These are phyloP conservation scores for Pseudorhombus dupliciocellatus DNA, from an alignment of 2,113 vertebrate genomes.

Conservation along the genomic window DNA sequence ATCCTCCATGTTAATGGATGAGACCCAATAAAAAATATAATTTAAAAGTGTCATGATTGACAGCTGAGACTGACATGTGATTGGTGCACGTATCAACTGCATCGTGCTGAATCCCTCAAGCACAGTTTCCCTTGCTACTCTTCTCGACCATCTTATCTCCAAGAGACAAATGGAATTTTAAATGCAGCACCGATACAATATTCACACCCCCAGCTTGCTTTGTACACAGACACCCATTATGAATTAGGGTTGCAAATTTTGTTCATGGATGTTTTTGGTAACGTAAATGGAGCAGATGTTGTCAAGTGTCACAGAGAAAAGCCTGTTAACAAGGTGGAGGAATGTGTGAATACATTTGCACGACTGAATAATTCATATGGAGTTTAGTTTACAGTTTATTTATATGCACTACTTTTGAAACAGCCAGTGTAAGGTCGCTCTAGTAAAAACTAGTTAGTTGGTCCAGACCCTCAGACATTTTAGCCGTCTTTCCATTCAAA, in stretches of 20 bases:
- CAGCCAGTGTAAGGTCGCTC: background rate
- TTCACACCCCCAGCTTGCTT: background rate
- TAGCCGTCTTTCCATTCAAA: too few relatives aligned
- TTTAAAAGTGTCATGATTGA: too few relatives aligned
- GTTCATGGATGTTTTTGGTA: background rate
- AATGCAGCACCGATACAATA: constrained; percentile 3
- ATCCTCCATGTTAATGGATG: too few relatives aligned
- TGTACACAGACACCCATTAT: background rate
- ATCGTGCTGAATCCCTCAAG: too few relatives aligned
- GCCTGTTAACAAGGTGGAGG: background rate
- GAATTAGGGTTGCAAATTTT: background rate
- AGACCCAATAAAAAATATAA: background rate
- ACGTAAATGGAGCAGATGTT: background rate
- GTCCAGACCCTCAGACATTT: too few relatives aligned
- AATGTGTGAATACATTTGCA: background rate
- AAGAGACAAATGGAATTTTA: constrained; percentile 8
- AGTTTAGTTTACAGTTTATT: background rate
- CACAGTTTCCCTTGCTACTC: too few relatives aligned
- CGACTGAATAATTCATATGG: background rate
- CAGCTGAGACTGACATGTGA: too few relatives aligned
- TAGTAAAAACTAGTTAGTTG: too few relatives aligned
- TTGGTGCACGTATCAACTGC: too few relatives aligned
- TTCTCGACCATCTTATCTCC: background rate
- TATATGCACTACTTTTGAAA: background rate
- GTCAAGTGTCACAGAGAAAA: background rate